Evolutionary conservation across 2,113 vertebrate genomes (phyloP).

Genomic region (Glaucomys volans): DNA sequence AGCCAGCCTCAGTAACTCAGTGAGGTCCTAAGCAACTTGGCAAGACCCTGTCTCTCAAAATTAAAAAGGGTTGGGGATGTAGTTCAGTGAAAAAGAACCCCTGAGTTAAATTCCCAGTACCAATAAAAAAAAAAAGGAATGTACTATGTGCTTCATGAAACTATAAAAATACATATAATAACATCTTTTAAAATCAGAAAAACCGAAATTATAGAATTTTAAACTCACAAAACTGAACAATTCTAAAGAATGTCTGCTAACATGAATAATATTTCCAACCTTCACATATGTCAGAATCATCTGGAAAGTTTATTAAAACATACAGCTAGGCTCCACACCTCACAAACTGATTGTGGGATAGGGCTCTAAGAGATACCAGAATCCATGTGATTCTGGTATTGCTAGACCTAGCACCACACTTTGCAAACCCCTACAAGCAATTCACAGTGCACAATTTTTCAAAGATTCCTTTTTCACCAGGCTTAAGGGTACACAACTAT

Average conservation of each 20-base stretch:
- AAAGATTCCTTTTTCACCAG: background rate
- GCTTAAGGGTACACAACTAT: too few relatives aligned
- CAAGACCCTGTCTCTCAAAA: too few relatives aligned
- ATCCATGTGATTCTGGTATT: background rate
- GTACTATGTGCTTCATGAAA: background rate
- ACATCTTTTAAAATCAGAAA: background rate
- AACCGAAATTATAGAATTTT: background rate
- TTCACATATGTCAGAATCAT: background rate
- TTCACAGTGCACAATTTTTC: background rate
- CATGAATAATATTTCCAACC: background rate
- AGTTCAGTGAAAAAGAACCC: too few relatives aligned
- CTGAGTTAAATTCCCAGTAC: too few relatives aligned
- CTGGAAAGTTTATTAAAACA: background rate
- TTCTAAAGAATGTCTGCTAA: background rate
- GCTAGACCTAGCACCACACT: background rate
- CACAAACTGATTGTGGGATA: background rate
- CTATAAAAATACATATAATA: background rate
- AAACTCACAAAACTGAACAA: constrained; percentile 19
- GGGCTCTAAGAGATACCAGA: background rate
- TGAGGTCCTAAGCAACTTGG: too few relatives aligned
- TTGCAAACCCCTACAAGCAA: background rate
- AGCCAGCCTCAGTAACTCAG: too few relatives aligned
- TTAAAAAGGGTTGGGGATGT: too few relatives aligned
- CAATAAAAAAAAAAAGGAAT: background rate
- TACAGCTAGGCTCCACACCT: background rate